Conservation (phyloP, 2,888 invertebrate species). For the Papilio demoleus region DNA sequence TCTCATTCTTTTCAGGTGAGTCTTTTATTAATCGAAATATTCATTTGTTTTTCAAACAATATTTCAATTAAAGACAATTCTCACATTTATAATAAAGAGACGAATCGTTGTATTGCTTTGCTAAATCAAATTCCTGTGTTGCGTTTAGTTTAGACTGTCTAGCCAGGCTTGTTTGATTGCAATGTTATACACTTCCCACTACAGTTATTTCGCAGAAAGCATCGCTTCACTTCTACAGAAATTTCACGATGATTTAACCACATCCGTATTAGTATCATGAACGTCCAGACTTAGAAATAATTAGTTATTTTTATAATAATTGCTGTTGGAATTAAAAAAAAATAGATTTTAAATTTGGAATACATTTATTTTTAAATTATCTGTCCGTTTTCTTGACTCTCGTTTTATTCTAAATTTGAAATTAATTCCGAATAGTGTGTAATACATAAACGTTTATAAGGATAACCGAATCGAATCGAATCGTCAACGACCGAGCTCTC, state of each 20-base stretch:
- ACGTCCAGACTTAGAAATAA: not conserved
- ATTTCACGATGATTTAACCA: constrained; percentile 24
- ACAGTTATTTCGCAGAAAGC: constrained; percentile 21
- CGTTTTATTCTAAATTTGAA: too few relatives aligned
- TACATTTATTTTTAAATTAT: too few relatives aligned
- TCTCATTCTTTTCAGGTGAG: not conserved
- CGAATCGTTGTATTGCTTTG: not conserved
- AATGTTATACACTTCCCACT: constrained; percentile 21
- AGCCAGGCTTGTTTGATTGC: not conserved
- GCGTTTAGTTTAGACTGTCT: constrained; percentile 2
- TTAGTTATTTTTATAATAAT: not conserved
- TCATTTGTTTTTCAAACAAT: not conserved
- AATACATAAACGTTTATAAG: too few relatives aligned
- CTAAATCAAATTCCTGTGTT: constrained; percentile 4
- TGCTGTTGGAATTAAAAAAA: too few relatives aligned
- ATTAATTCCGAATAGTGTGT: too few relatives aligned
- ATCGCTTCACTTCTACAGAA: constrained; percentile 17
- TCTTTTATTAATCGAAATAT: too few relatives aligned
- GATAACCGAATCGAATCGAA: too few relatives aligned
- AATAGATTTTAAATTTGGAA: too few relatives aligned
- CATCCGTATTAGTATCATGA: constrained; percentile 2
- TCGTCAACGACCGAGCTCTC: too few relatives aligned
- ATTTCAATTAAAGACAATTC: not conserved
- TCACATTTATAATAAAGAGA: not conserved
- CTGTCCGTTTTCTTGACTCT: too few relatives aligned